Base-by-base conservation (phyloP, 2,888 invertebrate genomes). In the Bellardia bayeri region DNA sequence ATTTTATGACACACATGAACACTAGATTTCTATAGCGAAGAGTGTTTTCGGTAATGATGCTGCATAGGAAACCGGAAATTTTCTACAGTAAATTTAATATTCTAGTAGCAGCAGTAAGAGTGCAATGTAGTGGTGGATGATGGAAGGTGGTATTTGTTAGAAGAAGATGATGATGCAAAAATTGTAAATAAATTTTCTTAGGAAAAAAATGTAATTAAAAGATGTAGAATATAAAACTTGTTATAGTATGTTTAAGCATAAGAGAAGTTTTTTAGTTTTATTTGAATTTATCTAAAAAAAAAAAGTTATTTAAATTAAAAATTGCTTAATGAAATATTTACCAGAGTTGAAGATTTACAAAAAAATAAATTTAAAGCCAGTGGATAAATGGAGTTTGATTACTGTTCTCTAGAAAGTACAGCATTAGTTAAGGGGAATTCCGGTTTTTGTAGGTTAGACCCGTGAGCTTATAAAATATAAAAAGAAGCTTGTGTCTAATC, bases 41-140 rank as follows among this genome's bases (percentile, higher is more conserved):
- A 79, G 82, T 74, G 85, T 85, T 87, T 84, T 76, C 63, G 87
- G 82, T 74, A 74, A 78, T 83, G 80, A 79, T 87, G 85, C 82
- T 87, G 87, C 87, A 87, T 85, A 79, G 87, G 87, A 87, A 87
- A 82, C 85, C 87, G 87, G 87, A 87, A 87, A 87, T 87, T 87
- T 87, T 87, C 66, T 64, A 87, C 87, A 87, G 75, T 71, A 85
- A 79, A 87, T 87, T 87, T 79, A 85, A 79, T 79, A 82, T 87
- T 87, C 82, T 75, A 80, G 85, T 23, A 58, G 54, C 16, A 37
- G 69, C 23, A 61, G 54, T 51, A 54, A 33, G 66, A 51, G 66
- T 49, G 16, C 42, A 45, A 23, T 49, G 23, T 69, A 45, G 23
- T 40, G 3, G 45, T 13, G 7, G 33, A 30, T 69, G 14, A 9